Base-by-base conservation (phyloP, 2,113 vertebrate genomes). In the Erythrocercus mccallii region DNA sequence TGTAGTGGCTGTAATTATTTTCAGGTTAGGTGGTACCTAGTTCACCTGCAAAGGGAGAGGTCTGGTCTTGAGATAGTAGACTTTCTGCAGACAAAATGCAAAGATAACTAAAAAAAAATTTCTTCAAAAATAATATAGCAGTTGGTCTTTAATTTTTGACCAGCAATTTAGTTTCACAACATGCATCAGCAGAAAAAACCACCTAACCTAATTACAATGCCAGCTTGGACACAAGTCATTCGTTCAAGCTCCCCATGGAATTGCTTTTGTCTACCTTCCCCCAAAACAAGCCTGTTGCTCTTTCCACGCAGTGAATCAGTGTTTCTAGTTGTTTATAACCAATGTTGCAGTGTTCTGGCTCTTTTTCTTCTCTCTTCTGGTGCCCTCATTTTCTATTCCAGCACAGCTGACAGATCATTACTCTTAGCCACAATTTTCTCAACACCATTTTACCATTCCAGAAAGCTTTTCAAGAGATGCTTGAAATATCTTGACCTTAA, bases 51-150 rank as follows among this genome's bases (percentile, higher is more conserved):
- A 97, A 92, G 81, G 92, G 73, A 98, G 90, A 93, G 94, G 93
- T 57, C 91, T 96, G 97, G 94, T 98, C 98, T 97, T 97, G 98
- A 89, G 96, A 27, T 94, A 58, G 96, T 37, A 95, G 92, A 97
- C 92, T 97, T 96, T 98, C 99, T 99, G 98, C 62, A 97, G 98
- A 98, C 84, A 97, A 98, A 98, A 98, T 81, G 90, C 85, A 98
- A 97, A 97, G 81, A 93, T 91, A 94, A 96, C 96, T 96, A 96
- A 97, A 84, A 87, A 73, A 53, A 45, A 33, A 21, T 24, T 60
- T 54, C 42, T 73, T 89, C 6, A 30, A 82, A 76, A 76, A 61
- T 7, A 58, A 64, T 22, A 53, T 50, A 74, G 60, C 33, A 51
- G 16, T 11, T 40, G 33, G n/a, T 40, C 71, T 69, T 38, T 24